phyloP scores from a whole-genome alignment of 2,797 vertebrate genomes.

The Masticophis lateralis region DNA sequence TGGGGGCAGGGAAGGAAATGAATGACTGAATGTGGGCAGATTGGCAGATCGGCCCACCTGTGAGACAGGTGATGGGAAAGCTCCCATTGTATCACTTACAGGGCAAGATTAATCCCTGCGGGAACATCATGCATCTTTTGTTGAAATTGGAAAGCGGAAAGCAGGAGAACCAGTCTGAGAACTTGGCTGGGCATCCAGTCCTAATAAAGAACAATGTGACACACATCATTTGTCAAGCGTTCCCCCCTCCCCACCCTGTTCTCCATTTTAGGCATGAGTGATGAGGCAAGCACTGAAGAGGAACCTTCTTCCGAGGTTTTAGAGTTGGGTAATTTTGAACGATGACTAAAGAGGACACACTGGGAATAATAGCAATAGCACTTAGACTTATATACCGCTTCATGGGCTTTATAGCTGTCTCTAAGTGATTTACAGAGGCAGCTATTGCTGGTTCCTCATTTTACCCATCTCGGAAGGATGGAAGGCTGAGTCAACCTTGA shows the following conservation, averaged over 20 bases:
- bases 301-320: not conserved
- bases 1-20: not conserved
- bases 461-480: too few species aligned
- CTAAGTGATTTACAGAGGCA: too few species aligned
- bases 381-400: not conserved
- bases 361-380: not conserved
- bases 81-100: not conserved
- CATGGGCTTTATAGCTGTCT: too few species aligned
- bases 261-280: not conserved
- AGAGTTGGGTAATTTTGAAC: not conserved
- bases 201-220: not conserved
- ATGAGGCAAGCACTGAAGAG: not conserved
- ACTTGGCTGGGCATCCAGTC: not conserved
- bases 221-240: constrained; percentile 13
- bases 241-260: not conserved
- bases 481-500: too few species aligned
- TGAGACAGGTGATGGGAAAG: not conserved
- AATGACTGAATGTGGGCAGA: not conserved
- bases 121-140: not conserved
- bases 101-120: constrained; percentile 19
- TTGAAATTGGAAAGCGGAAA: constrained; percentile 15
- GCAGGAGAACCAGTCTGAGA: constrained; percentile 30
- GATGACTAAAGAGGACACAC: not conserved
- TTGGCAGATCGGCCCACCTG: not conserved
- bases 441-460: too few species aligned